phyloP scores from a whole-genome alignment of 2,113 vertebrate genomes.

The Cavia aperea region DNA sequence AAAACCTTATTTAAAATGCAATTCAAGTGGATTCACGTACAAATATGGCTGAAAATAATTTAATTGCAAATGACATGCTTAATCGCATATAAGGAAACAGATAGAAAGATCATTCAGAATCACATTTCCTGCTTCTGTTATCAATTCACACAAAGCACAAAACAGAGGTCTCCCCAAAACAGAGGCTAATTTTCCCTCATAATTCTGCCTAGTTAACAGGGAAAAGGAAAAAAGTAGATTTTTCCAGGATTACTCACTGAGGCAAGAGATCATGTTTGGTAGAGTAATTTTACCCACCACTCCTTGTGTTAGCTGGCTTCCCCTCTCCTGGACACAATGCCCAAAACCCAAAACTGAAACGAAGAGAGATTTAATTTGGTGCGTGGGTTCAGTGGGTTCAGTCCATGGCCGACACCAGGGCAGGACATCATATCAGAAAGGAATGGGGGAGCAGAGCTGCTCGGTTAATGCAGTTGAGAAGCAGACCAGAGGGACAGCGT shows the following conservation, averaged over 20 bases:
- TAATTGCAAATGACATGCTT: background rate
- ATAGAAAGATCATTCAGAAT: background rate
- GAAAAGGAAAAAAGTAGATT: background rate
- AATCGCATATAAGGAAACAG: background rate
- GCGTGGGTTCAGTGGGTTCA: background rate
- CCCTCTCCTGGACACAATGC: background rate
- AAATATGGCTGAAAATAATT: background rate
- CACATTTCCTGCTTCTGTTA: background rate
- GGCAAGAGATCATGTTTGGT: background rate
- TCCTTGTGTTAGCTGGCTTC: background rate
- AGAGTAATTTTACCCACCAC: rapidly evolving
- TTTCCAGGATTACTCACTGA: background rate
- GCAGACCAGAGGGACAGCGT: background rate
- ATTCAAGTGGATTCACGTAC: background rate
- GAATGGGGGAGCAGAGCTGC: background rate
- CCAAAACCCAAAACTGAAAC: background rate
- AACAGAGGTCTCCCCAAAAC: background rate
- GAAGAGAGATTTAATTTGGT: background rate
- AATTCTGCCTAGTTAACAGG: background rate
- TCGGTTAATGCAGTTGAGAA: background rate
- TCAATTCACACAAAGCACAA: background rate
- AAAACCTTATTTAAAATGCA: background rate
- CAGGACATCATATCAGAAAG: background rate
- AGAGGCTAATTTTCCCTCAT: too few species aligned
- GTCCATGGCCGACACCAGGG: background rate